Base-by-base conservation (phyloP, 2,888 invertebrate genomes). In the Mythimna ferrago region DNA sequence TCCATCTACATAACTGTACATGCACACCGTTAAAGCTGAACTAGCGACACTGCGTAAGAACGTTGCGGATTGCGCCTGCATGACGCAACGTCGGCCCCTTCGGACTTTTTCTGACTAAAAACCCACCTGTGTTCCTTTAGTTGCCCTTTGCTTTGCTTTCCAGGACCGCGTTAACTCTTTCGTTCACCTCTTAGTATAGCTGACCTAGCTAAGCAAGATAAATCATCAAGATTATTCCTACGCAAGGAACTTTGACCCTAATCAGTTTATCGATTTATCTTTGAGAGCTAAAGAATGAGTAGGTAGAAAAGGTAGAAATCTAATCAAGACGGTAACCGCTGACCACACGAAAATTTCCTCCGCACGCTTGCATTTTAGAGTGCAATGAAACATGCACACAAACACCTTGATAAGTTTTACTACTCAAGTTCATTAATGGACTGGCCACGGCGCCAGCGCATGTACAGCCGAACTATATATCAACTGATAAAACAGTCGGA, bases 401-500 rank as follows among this genome's bases (percentile, higher is more conserved):
- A 21, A 41, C 32, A 41, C 26, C 41, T 53, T 51, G 32, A 44
- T 26, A 56, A 60, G 53, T 65, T 76, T 81, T 19, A 64, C 70
- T 61, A 38, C 32, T 10, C 6, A 70, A 76, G 70, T 81, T 71
- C 56, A 54, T 81, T 76, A 66, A 68, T 60, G 60, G 32, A 63
- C 63, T 35, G 73, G 26, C 54, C 48, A 69, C 53, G 71, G 53
- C 58, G 60, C 58, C 58, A 62, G 68, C 64, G 68, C 58, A 68
- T 78, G 54, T 69, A 2, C 35, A 56, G 26, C 48, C 26, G 38
- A 63, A 69, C 58, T 68, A 35, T 68, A 35, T 14, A 60, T 21
- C 57, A 60, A 61, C 73, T 65, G 66, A 73, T 80, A 76, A 61
- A 82, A 72, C 72, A 80, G 63, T 71, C 16, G 71, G 66, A 72